phyloP scores from a whole-genome alignment of 2,113 vertebrate species.

The Oncorhynchus tshawytscha region DNA sequence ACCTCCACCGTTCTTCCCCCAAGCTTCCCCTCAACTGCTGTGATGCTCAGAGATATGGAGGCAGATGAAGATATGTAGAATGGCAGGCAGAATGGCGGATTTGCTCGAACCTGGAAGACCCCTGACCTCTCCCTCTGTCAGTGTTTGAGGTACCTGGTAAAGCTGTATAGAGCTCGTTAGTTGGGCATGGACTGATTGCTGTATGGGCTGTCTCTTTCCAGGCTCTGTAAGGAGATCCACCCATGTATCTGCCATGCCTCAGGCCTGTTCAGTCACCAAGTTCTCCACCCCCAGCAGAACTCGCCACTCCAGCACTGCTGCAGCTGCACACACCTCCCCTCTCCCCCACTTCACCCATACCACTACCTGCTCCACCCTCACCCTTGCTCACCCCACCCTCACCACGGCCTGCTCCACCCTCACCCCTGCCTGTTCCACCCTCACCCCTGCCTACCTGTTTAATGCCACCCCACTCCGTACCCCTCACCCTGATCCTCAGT shows the following conservation, averaged over 20 bases:
- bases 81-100: neutral
- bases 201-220: constrained; percentile 18
- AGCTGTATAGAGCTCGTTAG: neutral
- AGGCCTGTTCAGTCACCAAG: constrained; percentile 12
- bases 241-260: constrained; percentile 32
- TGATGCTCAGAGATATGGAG: neutral
- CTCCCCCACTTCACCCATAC: constrained; percentile 8
- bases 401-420: constrained; percentile 19
- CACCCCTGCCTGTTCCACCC: neutral
- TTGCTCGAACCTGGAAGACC: too few species aligned
- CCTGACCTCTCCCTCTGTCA: too few species aligned
- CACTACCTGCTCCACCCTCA: too few species aligned
- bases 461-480: too few species aligned
- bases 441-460: neutral
- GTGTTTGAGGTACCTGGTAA: neutral
- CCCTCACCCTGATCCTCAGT: too few species aligned
- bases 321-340: constrained; percentile 20
- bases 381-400: neutral
- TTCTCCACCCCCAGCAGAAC: constrained; percentile 54
- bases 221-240: constrained; percentile 59
- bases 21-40: neutral
- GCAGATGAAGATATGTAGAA: neutral
- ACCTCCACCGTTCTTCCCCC: too few species aligned
- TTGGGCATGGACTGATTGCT: too few species aligned
- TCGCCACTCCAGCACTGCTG: constrained; percentile 19